These are phyloP conservation scores for Epinephelus moara DNA, from an alignment of 2,113 vertebrate species.

Conservation along the genomic window DNA sequence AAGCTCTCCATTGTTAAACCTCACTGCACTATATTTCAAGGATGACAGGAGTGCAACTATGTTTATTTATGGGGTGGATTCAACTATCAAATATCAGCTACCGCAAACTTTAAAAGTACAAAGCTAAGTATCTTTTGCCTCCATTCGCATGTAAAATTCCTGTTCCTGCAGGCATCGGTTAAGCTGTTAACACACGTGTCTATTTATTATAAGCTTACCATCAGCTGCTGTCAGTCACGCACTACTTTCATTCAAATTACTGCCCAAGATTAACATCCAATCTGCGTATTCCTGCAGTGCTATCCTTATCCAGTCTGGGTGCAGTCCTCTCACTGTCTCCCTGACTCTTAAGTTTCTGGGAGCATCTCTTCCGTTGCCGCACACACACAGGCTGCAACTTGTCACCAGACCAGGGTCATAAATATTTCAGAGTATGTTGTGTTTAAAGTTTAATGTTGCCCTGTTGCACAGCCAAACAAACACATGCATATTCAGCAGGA, in stretches of 20 bases:
- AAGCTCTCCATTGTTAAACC: not conserved
- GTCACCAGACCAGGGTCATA: conserved; percentile 75
- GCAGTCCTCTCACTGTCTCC: conserved; percentile 15
- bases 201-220: conserved; percentile 66
- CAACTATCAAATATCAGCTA: not conserved
- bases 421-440: conserved; percentile 78
- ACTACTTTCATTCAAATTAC: conserved; percentile 53
- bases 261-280: conserved; percentile 42
- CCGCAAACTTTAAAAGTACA: not conserved
- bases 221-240: conserved; percentile 55
- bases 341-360: conserved; percentile 55
- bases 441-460: conserved; percentile 73
- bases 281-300: conserved; percentile 29
- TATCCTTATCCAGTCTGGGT: conserved; percentile 24
- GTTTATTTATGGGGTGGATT: not conserved
- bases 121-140: not conserved
- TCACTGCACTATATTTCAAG: not conserved
- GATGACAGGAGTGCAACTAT: not conserved
- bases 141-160: not conserved
- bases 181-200: not conserved
- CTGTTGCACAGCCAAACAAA: conserved; percentile 32
- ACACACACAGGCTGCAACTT: conserved; percentile 28
- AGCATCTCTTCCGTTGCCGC: conserved; percentile 41
- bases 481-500: conserved; percentile 29
- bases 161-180: not conserved